phyloP scores from a whole-genome alignment of 2,113 vertebrate genomes.

The Antigone vipio region DNA sequence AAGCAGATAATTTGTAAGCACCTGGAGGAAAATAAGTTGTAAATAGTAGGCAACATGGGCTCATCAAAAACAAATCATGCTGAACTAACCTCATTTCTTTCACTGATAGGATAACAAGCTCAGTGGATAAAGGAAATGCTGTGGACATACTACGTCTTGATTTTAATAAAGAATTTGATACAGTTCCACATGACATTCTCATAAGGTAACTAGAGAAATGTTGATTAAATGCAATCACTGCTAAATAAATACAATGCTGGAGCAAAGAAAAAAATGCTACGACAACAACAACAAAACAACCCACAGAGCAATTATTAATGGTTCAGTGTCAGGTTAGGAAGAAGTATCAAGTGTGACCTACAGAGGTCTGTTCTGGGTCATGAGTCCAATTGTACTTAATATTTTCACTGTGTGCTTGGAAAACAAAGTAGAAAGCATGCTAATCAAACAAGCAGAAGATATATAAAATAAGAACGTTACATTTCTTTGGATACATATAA shows the following conservation, averaged over 20 bases:
- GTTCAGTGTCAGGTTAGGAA: not conserved
- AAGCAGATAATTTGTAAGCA: conserved; percentile 10
- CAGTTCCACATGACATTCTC: conserved; percentile 41
- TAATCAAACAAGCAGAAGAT: not conserved
- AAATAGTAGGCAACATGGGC: conserved; percentile 27
- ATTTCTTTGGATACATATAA: not conserved
- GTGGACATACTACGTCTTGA: not conserved
- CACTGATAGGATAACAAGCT: conserved; percentile 50
- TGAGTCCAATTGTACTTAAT: not conserved
- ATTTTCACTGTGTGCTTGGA: not conserved
- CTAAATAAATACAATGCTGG: not conserved
- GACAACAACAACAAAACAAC: not conserved
- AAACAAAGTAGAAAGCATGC: not conserved
- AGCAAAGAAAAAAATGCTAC: not conserved
- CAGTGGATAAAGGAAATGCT: conserved; percentile 33
- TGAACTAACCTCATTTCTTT: conserved; percentile 66
- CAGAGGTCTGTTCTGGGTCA: not conserved
- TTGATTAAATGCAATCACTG: not conserved
- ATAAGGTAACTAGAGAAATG: not conserved
- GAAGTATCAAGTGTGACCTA: not conserved
- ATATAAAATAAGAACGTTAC: not conserved
- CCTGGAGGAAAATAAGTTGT: conserved; percentile 40
- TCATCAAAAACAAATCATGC: conserved; percentile 64
- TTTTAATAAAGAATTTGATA: conserved; percentile 54
- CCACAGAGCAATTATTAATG: not conserved